Conservation (phyloP, 2,797 vertebrate genomes). For the Microctenopoma lineatum region DNA sequence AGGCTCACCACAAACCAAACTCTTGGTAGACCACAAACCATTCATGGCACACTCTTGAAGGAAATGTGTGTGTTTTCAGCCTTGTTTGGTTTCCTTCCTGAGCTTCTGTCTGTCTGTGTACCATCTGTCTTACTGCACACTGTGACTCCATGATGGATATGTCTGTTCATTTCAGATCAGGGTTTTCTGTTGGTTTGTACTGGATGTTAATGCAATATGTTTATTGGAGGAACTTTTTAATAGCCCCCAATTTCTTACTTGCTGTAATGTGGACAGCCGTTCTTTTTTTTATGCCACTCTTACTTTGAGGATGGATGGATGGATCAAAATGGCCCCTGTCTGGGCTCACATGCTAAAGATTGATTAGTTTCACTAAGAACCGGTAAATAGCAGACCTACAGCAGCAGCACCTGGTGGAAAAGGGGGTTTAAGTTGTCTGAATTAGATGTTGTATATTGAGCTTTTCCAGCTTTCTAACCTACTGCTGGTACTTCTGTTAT, state of each 20-base stretch:
- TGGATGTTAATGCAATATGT: constrained; percentile 12
- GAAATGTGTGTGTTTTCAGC: constrained; percentile 60
- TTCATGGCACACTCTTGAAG: constrained; percentile 27
- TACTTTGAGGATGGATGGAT: constrained; percentile 16
- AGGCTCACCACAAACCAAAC: constrained; percentile 65
- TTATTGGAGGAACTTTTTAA: constrained; percentile 3
- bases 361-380: constrained; percentile 39
- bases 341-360: constrained; percentile 26
- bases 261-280: not conserved
- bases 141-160: constrained; percentile 41
- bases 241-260: not conserved
- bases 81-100: constrained; percentile 69
- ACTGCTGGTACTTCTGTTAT: constrained; percentile 8
- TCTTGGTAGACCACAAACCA: constrained; percentile 74
- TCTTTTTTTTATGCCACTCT: constrained; percentile 11
- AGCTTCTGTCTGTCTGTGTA: constrained; percentile 61
- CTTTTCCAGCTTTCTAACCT: constrained; percentile 19
- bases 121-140: constrained; percentile 69
- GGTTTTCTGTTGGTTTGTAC: constrained; percentile 29
- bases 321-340: constrained; percentile 20
- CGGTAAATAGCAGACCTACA: not conserved
- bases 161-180: constrained; percentile 37
- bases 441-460: constrained; percentile 13
- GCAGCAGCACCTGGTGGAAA: not conserved
- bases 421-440: constrained; percentile 13